A percentile compares a stretch with the other conserved stretches of the same genome.
These are phyloP conservation scores for Cydia splendana DNA, from an alignment of 1,140 invertebrate species.

Conservation along the genomic window DNA sequence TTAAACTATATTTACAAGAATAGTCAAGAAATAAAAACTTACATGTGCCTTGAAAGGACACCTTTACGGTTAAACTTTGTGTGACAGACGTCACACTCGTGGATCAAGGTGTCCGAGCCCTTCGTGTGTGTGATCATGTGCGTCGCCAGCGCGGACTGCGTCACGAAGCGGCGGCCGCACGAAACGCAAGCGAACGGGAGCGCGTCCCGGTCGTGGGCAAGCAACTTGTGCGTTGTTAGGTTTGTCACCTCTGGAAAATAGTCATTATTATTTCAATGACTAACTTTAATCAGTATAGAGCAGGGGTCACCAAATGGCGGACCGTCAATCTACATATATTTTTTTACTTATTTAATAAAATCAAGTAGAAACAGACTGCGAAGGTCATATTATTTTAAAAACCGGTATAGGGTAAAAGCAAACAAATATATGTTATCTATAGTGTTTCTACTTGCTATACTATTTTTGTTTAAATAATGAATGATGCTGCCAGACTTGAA, in stretches of 20 bases:
- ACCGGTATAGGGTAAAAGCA: no score
- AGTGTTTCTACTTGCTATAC: no score
- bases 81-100: neutral
- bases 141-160: slow-evolving; percentile 44
- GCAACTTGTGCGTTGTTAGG: slow-evolving; percentile 44
- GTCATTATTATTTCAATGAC: no score
- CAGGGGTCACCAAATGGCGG: no score
- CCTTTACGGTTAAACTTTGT: neutral
- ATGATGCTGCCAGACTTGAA: neutral
- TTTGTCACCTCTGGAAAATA: slow-evolving; percentile 47
- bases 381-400: no score
- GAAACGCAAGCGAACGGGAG: slow-evolving; percentile 55
- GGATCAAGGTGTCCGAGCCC: slow-evolving; percentile 30
- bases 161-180: slow-evolving; percentile 60
- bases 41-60: neutral
- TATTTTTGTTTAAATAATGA: neutral
- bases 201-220: slow-evolving; percentile 49
- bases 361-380: no score
- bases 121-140: slow-evolving; percentile 59
- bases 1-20: neutral
- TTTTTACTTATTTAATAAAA: no score
- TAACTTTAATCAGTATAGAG: no score
- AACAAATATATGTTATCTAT: no score
- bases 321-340: no score
- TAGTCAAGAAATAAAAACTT: neutral